Base-by-base conservation (phyloP, 2,113 vertebrate genomes). In the Procavia capensis region DNA sequence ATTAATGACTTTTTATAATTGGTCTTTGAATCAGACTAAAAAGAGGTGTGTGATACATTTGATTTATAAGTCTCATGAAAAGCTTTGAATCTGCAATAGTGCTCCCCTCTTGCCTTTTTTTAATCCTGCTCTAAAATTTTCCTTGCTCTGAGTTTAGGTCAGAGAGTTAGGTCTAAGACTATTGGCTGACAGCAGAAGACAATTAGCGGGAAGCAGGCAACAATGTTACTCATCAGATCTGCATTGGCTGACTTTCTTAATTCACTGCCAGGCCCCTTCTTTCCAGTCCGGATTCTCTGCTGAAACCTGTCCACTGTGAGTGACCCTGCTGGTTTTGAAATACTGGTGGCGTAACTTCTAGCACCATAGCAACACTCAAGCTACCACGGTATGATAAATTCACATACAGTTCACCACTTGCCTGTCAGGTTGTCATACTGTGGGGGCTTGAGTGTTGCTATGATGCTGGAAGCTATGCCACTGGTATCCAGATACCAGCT, bases 11-110 rank as follows among this genome's bases (percentile, higher is more conserved):
- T 88, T 82, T 45, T 54, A 13, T 43, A 92, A 72, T 25, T 94
- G 41, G 31, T 85, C 50, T 41, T 88, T 91, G 68, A 94, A 72
- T 74, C 17, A 34, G 22, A 81, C 10, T 96, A 66, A 85, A 92
- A 85, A 87, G 45, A 29, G 68, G 50, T 9, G 43, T 20, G n/a
- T 1, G 34, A 34, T 75, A 27, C 25, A 70, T 91, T 96, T 66
- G 34, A 27, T 70, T 75, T 43, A 14, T 43, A 54, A 17, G n/a
- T 54, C 74, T 9, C 19, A 43, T 94, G 27, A 83, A 3, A 88
- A n/a, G 78, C 39, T 83, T 85, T 90, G 85, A 78, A 82, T 85
- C 54, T 72, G 5, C 9, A 68, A 76, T 4, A 76, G 41, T 39
- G 6, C n/a, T 4, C 13, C 10, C 27, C 10, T 20, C 19, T 19